A percentile compares a stretch with the other conserved stretches of the same genome.
phyloP scores from a whole-genome alignment of 2,888 invertebrate genomes.

The Fragum whitleyi region DNA sequence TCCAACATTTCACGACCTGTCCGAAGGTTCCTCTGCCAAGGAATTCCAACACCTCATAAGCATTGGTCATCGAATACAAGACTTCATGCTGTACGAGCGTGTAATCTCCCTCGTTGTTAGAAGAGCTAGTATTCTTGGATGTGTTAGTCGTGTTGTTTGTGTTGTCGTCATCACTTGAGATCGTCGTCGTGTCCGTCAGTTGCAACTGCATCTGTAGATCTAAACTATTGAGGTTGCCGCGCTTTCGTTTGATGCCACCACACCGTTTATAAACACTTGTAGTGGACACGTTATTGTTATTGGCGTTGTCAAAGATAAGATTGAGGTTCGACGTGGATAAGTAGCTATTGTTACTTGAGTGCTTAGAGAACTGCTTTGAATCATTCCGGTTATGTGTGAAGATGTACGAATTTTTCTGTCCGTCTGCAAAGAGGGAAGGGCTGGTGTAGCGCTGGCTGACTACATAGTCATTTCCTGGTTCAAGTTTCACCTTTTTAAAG shows the following conservation, averaged over 20 bases:
- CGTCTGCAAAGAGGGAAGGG: slow-evolving; percentile 66
- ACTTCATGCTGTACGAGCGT: slow-evolving; percentile 99
- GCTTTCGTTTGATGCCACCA: slow-evolving; percentile 84
- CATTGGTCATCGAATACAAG: slow-evolving; percentile 95
- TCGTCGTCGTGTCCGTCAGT: slow-evolving; percentile 80
- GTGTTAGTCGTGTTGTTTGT: slow-evolving; percentile 78
- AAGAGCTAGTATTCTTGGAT: slow-evolving; percentile 76
- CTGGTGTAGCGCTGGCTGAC: slow-evolving; percentile 75
- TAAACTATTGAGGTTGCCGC: slow-evolving; percentile 76
- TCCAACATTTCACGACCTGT: slow-evolving; percentile 99
- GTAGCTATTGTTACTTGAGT: slow-evolving; percentile 81
- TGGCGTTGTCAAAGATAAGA: slow-evolving; percentile 74
- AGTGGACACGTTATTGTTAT: slow-evolving; percentile 28
- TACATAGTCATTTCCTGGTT: slow-evolving; percentile 78
- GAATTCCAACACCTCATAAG: slow-evolving; percentile 99
- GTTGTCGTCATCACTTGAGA: slow-evolving; percentile 84
- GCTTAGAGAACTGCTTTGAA: slow-evolving; percentile 54
- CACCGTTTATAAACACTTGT: slow-evolving; percentile 86
- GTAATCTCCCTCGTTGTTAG: slow-evolving; percentile 94
- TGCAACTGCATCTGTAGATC: slow-evolving; percentile 83
- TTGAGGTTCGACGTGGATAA: slow-evolving; percentile 90
- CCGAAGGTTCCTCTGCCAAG: slow-evolving; percentile 99
- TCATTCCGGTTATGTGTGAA: slow-evolving; percentile 65
- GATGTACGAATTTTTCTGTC: slow-evolving; percentile 61
- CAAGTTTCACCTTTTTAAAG: slow-evolving; percentile 81